These are phyloP conservation scores for Laterallus jamaicensis DNA, from an alignment of 2,113 vertebrate genomes.

Conservation along the genomic window DNA sequence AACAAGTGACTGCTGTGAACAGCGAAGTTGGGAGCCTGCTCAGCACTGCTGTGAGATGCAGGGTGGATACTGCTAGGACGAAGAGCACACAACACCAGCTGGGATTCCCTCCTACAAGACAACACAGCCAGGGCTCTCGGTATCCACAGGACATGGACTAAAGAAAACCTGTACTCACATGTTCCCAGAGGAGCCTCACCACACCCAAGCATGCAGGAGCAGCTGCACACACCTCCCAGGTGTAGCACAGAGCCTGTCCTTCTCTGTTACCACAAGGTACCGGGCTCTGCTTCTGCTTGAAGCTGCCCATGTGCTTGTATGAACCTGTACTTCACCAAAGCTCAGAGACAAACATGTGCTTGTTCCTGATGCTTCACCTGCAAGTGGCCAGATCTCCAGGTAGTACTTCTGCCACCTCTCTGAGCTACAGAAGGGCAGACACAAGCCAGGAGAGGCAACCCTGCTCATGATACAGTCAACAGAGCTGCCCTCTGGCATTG, in stretches of 20 bases:
- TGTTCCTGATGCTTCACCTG: not conserved
- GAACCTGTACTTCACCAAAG: not conserved
- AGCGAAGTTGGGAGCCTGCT: not conserved
- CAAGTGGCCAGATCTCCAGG: not conserved
- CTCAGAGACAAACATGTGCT: not conserved
- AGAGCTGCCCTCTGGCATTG: not conserved
- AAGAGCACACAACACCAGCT: not conserved
- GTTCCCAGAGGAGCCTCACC: not conserved
- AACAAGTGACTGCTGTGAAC: not conserved
- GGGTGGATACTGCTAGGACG: accelerated
- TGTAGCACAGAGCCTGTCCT: not conserved
- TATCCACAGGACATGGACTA: not conserved
- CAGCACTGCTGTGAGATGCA: not conserved
- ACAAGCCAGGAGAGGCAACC: not conserved
- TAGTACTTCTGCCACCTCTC: not conserved
- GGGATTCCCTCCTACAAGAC: not conserved
- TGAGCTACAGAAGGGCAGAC: not conserved
- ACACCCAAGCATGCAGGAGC: not conserved
- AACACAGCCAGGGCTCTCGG: accelerated
- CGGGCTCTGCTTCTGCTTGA: not conserved
- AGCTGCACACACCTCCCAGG: not conserved
- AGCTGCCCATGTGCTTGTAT: not conserved
- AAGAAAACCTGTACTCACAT: not conserved
- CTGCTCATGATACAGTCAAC: not conserved
- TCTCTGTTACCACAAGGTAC: not conserved